Percentiles rank a stretch among this genome's conserved stretches.
Evolutionary conservation across 1,140 invertebrate species (phyloP).

Genomic region (Palaemon carinicauda): DNA sequence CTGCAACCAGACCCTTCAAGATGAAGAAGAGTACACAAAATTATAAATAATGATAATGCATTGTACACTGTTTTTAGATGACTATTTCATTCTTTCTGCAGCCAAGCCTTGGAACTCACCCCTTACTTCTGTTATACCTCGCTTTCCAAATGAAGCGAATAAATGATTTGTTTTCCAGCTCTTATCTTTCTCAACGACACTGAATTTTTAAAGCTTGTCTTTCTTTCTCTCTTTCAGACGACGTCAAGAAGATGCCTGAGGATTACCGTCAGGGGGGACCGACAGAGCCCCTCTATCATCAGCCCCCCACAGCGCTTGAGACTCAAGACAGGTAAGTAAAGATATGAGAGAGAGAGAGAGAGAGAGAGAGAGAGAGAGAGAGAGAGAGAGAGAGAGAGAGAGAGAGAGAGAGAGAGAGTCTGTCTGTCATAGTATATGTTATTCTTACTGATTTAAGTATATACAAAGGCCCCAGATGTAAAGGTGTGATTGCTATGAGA

Average conservation of each 20-base stretch:
- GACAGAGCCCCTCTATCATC: neutral
- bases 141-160: neutral
- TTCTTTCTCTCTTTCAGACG: neutral
- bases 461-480: no score
- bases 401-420: no score
- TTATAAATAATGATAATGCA: no score
- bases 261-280: neutral
- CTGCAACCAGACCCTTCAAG: no score
- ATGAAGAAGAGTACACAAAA: no score
- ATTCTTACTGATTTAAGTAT: no score
- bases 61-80: no score
- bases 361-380: constrained; percentile 30
- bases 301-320: neutral
- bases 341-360: neutral
- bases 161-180: neutral
- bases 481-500: no score
- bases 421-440: no score
- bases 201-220: neutral
- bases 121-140: neutral
- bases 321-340: neutral
- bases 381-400: constrained; percentile 16
- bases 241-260: neutral
- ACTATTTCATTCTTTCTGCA: no score
- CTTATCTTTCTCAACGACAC: neutral
- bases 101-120: no score